These are phyloP conservation scores for Drosophila bipectinata DNA, from an alignment of 1,140 invertebrate species.

Conservation along the genomic window DNA sequence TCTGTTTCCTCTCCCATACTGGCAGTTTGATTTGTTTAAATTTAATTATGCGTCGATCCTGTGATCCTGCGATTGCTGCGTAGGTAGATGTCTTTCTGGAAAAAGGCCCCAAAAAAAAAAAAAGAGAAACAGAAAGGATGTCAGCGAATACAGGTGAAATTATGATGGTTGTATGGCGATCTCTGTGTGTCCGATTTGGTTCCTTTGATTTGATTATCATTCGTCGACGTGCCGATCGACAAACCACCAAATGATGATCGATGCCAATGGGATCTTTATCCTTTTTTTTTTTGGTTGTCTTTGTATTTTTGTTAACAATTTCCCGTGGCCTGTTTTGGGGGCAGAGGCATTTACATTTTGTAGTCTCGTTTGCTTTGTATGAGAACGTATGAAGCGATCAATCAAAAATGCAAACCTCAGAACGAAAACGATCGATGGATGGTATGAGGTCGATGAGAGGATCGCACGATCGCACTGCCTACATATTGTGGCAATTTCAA, in stretches of 20 bases:
- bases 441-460: not conserved
- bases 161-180: slow-evolving; percentile 56
- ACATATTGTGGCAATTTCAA: slow-evolving; percentile 32
- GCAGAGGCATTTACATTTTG: slow-evolving; percentile 67
- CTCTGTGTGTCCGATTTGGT: slow-evolving; percentile 34
- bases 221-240: slow-evolving; percentile 64
- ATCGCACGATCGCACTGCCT: not conserved
- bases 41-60: slow-evolving; percentile 81
- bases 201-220: slow-evolving; percentile 79
- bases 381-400: slow-evolving; percentile 75
- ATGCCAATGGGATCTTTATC: slow-evolving; percentile 45
- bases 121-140: slow-evolving; percentile 22
- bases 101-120: slow-evolving; percentile 12
- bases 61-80: slow-evolving; percentile 39
- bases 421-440: slow-evolving; percentile 21
- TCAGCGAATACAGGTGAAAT: slow-evolving; percentile 53
- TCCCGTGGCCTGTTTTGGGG: slow-evolving; percentile 11
- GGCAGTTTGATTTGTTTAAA: slow-evolving; percentile 83
- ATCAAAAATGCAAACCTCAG: slow-evolving; percentile 79
- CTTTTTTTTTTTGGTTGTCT: slow-evolving; percentile 2
- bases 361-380: slow-evolving; percentile 62
- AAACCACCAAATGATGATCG: slow-evolving; percentile 79
- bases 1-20: slow-evolving; percentile 75
- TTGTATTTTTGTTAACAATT: slow-evolving; percentile 19
- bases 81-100: slow-evolving; percentile 40